phyloP scores from a whole-genome alignment of 2,797 vertebrate species.

The Vespertilio murinus region DNA sequence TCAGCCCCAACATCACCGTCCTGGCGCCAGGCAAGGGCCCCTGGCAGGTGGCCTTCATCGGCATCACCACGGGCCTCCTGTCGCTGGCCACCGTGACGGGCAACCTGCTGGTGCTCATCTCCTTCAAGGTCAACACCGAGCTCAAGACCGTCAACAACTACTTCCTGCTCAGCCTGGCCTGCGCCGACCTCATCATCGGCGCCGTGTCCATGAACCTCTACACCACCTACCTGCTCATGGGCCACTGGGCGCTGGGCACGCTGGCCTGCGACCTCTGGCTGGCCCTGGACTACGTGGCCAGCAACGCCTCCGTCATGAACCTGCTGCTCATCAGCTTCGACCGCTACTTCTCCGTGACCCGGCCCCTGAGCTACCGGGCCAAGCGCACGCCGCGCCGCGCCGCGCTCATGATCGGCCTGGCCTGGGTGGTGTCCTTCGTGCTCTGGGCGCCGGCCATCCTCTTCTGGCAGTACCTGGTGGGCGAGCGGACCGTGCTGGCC shows the following conservation, averaged over 20 bases:
- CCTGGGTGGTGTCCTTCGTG: slow-evolving; percentile 87
- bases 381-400: slow-evolving; percentile 86
- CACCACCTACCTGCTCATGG: slow-evolving; percentile 87
- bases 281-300: slow-evolving; percentile 88
- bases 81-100: slow-evolving; percentile 87
- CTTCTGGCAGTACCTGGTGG: slow-evolving; percentile 87
- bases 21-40: slow-evolving; percentile 81
- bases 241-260: slow-evolving; percentile 86
- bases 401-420: slow-evolving; percentile 84
- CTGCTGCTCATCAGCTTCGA: slow-evolving; percentile 89
- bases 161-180: slow-evolving; percentile 88
- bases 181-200: slow-evolving; percentile 88
- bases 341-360: slow-evolving; percentile 88
- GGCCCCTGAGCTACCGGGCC: slow-evolving; percentile 87
- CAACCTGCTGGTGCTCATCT: slow-evolving; percentile 87
- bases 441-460: slow-evolving; percentile 89
- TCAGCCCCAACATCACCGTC: slow-evolving; percentile 79
- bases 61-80: slow-evolving; percentile 84
- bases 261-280: slow-evolving; percentile 88
- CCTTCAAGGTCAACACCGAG: slow-evolving; percentile 88
- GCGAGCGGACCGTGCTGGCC: slow-evolving; percentile 77
- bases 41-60: slow-evolving; percentile 86
- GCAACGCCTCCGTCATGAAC: slow-evolving; percentile 90
- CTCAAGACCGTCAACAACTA: slow-evolving; percentile 89
- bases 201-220: slow-evolving; percentile 89